Evolutionary conservation across 2,888 invertebrate genomes (phyloP), one percentile per base, ranked within the genome.

Genomic region (Drosophila mimetica): DNA sequence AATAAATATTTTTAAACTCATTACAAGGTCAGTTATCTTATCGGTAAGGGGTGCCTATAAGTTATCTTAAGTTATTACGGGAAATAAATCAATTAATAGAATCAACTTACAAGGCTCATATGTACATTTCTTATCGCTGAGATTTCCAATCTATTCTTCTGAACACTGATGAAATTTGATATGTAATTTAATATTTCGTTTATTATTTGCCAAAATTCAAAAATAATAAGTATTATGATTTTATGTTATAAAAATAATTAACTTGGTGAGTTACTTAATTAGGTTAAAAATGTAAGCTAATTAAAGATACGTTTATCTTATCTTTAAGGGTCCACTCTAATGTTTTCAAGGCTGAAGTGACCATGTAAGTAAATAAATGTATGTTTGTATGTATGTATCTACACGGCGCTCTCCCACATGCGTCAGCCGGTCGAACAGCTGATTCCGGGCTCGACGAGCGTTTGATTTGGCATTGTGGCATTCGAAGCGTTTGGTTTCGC

Each of bases 361-460:
- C 14, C 11, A 28, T 53, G 55, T 30, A 53, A 57, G 11, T 53
- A n/a, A n/a, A n/a, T n/a, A n/a, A n/a, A 14, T 34, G 4, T 13
- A 9, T n/a, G n/a, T n/a, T n/a, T n/a, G n/a, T 44, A n/a, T 20
- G 9, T 13, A 48, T 36, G 51, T 55, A 51, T 36, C 51, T 25
- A 25, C 18, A 13, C 50, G 7, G 20, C 14, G 46, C 22, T 1
- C 22, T 34, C n/a, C 14, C n/a, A 39, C 22, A 14, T 14, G 36
- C 64, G 25, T 50, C 57, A 50, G 57, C 57, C 22, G 48, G 18
- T 41, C 52, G 52, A 60, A 48, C 69, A 69, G 71, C 69, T 69
- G 71, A 71, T 71, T 47, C 36, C 9, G 16, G 8, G 60, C 32
- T 39, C 16, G n/a, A 39, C 41, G 20, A 30, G 34, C 42, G 13